phyloP scores from a whole-genome alignment of 2,797 vertebrate species.

The Rhynchonycteris naso region DNA sequence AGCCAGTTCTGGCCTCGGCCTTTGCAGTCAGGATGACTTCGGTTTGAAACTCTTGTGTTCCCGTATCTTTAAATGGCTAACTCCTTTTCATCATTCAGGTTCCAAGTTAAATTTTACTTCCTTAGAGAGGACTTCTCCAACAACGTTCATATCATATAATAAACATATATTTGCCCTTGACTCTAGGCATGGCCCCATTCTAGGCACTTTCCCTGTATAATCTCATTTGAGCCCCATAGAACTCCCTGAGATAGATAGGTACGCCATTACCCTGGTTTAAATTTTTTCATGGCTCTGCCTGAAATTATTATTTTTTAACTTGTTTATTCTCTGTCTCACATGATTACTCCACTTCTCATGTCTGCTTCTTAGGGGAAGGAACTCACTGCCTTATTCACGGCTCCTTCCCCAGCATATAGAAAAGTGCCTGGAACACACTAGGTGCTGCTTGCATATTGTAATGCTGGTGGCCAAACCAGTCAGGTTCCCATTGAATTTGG shows the following conservation, averaged over 20 bases:
- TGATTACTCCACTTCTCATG: not conserved
- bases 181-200: not conserved
- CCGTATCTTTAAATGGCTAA: not conserved
- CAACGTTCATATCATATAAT: not conserved
- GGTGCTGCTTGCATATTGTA: not conserved
- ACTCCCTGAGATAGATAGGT: not conserved
- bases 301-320: not conserved
- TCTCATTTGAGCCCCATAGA: not conserved
- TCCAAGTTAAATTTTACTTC: slow-evolving; percentile 17
- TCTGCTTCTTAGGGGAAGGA: not conserved
- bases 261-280: not conserved
- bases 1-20: not conserved
- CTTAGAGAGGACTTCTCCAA: not conserved
- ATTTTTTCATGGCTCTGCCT: not conserved
- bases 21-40: not conserved
- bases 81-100: slow-evolving; percentile 25
- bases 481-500: too few relatives aligned
- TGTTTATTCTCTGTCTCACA: not conserved
- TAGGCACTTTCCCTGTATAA: not conserved
- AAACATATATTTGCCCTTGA: slow-evolving; percentile 1
- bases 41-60: slow-evolving; percentile 12
- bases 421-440: not conserved
- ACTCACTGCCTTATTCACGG: not conserved
- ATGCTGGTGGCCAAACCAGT: too few relatives aligned
- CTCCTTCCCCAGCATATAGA: not conserved